Evolutionary conservation across 2,888 invertebrate genomes (phyloP), one percentile per base, ranked within the genome.

Genomic region (Cataglyphis livida): DNA sequence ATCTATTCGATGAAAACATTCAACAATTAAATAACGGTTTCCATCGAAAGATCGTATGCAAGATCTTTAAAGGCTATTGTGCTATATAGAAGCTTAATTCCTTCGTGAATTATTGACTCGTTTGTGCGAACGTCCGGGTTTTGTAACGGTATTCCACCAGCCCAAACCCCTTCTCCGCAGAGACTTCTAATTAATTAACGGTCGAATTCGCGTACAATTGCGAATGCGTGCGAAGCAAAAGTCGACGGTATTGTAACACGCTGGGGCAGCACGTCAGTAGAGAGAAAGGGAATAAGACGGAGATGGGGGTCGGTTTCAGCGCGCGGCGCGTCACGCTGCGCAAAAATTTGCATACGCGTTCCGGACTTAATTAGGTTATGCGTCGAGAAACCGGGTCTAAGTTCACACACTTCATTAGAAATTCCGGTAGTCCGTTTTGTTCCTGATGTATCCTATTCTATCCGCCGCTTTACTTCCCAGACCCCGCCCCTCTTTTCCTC

Each of bases 371-470:
- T 94, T 94, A 93, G 92, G 93, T 93, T 93, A 93, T 90, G 79
- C 89, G 89, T 78, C 88, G 88, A 89, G 88, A 89, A 91, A 91
- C 92, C 92, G 92, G 93, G 91, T 92, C 90, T 90, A 87, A 92
- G 93, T 94, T 94, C 94, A 92, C 94, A 94, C 94, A 92, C 91
- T 91, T 93, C 93, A 92, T 93, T 93, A 93, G 90, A 91, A 92
- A 93, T 93, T 93, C 93, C 91, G 84, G 85, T 89, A 89, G 91
- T 90, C 85, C 85, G 88, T 88, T 85, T 81, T 87, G 78, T 86
- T 82, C 85, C 85, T 66, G 73, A 88, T 83, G 82, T 82, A 79
- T 61, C 81, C 66, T 35, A 65, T 54, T 70, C 70, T 84, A 70
- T 54, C 70, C 57, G 18, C 35, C 48, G 71, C 44, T 79, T 79